Evolutionary conservation across 1,140 invertebrate genomes (phyloP).

Genomic region (Pogonomyrmex californicus): DNA sequence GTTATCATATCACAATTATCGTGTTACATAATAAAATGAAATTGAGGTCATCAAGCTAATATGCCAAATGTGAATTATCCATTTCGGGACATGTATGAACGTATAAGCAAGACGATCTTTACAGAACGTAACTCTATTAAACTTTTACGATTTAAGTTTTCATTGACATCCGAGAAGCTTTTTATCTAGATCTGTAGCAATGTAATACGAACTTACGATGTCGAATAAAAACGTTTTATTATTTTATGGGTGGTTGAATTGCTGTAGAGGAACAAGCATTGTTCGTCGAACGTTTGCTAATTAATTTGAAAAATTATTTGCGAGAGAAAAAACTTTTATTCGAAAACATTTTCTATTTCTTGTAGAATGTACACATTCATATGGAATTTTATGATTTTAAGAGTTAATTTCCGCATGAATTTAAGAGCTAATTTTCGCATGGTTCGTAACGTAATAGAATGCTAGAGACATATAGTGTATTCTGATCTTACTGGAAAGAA

Average conservation of each 20-base stretch:
- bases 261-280: not conserved
- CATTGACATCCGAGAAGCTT: slow-evolving; percentile 27
- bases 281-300: slow-evolving; percentile 56
- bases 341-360: slow-evolving; percentile 18
- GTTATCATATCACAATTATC: not conserved
- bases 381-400: not conserved
- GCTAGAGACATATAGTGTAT: not conserved
- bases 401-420: not conserved
- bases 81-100: slow-evolving; percentile 49
- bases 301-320: slow-evolving; percentile 46
- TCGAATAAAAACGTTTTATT: slow-evolving; percentile 47
- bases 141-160: slow-evolving; percentile 83
- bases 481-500: not conserved
- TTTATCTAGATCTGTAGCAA: slow-evolving; percentile 17
- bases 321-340: not conserved
- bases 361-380: not conserved
- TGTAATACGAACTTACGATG: slow-evolving; percentile 40
- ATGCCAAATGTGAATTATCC: slow-evolving; percentile 46
- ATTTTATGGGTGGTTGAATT: not conserved
- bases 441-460: not conserved
- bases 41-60: slow-evolving; percentile 1
- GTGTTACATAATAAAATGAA: not conserved
- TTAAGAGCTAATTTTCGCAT: not conserved
- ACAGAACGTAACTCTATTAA: slow-evolving; percentile 75
- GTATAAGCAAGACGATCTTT: slow-evolving; percentile 27